Base-by-base conservation (phyloP, 2,113 vertebrate species). In the Collichthys lucidus region DNA sequence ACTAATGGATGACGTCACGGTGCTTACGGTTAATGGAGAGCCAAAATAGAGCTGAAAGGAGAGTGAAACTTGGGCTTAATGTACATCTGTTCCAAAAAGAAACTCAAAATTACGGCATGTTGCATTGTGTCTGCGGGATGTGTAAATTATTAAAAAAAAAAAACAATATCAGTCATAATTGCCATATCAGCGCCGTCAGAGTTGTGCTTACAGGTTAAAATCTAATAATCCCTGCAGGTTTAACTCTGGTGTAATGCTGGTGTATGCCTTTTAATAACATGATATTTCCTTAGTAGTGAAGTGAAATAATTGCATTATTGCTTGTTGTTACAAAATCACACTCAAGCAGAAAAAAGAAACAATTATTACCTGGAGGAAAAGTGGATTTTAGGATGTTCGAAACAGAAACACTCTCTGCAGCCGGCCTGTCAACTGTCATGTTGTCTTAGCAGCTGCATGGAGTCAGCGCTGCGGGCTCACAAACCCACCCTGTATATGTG, bases 401-500 rank as follows among this genome's bases (percentile, higher is more conserved):
- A 29, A 74, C 66, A 57, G 60, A 83, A 71, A 61, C 31, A 40
- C 26, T 12, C 64, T 57, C 63, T 40, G 50, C 59, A 61, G 67
- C 24, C 31, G 42, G 59, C 74, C 73, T 86, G 78, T 81, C 76
- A 84, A 42, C 86, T 84, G 79, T 86, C 86, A 80, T 61, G 85
- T 73, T 72, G 73, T 76, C 29, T 20, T 20, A 56, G 76, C 75
- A 63, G 84, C 82, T 69, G 53, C 85, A 82, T 74, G 71, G 74
- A 70, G 68, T 74, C 40, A 5, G 15, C 26, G 19, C 86, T 57
- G 68, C 63, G 3, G 62, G 77, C 76, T 64, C 35, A 17, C 65
- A 77, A 82, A 63, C 44, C 74, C 59, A 78, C 50, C 24, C 74
- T 57, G 52, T 31, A 67, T 72, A 74, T 69, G 64, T 24, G 14